Evolutionary conservation across 2,888 invertebrate species (phyloP), one percentile per base, ranked within the genome.

Genomic region (Trimorus sp.): DNA sequence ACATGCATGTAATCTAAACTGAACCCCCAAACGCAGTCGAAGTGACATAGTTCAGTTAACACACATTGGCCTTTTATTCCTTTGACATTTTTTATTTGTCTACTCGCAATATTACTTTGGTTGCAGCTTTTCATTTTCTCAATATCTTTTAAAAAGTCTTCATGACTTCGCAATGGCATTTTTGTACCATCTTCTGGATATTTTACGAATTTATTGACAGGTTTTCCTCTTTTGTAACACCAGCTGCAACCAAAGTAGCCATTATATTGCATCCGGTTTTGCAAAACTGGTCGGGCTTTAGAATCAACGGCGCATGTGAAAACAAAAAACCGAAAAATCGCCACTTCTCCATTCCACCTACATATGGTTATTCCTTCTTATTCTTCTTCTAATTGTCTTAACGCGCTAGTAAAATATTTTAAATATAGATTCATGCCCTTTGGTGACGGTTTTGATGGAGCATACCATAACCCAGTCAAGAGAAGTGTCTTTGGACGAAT

Each of bases 11-110:
- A 73, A 9, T 84, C 84, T 3, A 54, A 40, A 9, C 76, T 60
- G 26, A 68, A 84, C 2, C 76, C 69, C 83, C 82, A 84, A n/a
- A 84, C 79, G 45, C 51, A 63, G 73, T 84, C 83, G 59, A 75
- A 75, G 6, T 11, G 4, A 7, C 14, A n/a, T 26, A 80, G 5
- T 69, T 53, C n/a, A 26, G 66, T 49, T 15, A 80, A 14, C 3
- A 62, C 37, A 73, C 73, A 45, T 11, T 48, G 0, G 12, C 62
- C 73, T 73, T 73, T 73, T 14, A 73, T 63, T 9, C 73, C 62
- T 49, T 8, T 16, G 11, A 16, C 16, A 53, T 8, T 26, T 26
- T 26, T 26, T 26, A 26, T 26, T 26, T 26, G 26, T 26, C 26
- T 26, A 26, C 26, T 3, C 26, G 26, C 26, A 26, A 26, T 26